Evolutionary conservation across 35 echinoderm and acorn worm species (phyloP).

Genomic region (Ophiothrix spiculata): DNA sequence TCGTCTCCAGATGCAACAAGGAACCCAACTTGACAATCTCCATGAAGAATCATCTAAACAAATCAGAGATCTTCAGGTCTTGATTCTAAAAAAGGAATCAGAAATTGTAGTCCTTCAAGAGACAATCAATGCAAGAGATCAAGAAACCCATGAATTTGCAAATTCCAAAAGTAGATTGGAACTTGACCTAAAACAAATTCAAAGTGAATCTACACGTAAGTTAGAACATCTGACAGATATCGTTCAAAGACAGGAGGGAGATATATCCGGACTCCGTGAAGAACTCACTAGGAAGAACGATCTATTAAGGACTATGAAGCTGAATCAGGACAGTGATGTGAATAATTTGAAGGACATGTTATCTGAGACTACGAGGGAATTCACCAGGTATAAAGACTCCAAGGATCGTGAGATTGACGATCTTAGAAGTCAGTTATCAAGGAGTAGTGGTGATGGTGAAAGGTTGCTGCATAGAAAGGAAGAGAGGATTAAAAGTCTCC

Average conservation of each 20-base stretch:
- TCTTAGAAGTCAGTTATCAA: conserved; percentile 36
- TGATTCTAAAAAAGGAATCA: conserved; percentile 63
- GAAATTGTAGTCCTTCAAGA: conserved; percentile 51
- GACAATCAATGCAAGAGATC: conserved; percentile 44
- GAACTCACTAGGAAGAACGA: conserved; percentile 40
- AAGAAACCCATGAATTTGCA: conserved; percentile 49
- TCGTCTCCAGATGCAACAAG: conserved; percentile 43
- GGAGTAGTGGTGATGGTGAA: conserved; percentile 46
- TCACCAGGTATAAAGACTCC: conserved; percentile 26
- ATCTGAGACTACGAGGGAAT: conserved; percentile 50
- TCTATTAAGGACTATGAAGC: conserved; percentile 29
- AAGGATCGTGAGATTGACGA: conserved; percentile 49
- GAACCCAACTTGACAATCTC: conserved; percentile 53
- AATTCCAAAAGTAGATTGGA: conserved; percentile 66
- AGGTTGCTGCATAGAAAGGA: conserved; percentile 56
- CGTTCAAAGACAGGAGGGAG: conserved; percentile 68
- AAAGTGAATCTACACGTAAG: conserved; percentile 49
- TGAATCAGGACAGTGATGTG: conserved; percentile 46
- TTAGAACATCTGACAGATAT: conserved; percentile 76
- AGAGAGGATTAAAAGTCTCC: conserved; percentile 33
- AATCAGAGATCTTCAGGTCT: conserved; percentile 61
- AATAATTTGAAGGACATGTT: conserved; percentile 72
- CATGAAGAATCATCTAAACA: conserved; percentile 67
- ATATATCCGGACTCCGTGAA: conserved; percentile 51
- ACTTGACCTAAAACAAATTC: conserved; percentile 71